Evolutionary conservation across 2,797 vertebrate genomes (phyloP).

Genomic region (Microctenopoma stevenorrisi): DNA sequence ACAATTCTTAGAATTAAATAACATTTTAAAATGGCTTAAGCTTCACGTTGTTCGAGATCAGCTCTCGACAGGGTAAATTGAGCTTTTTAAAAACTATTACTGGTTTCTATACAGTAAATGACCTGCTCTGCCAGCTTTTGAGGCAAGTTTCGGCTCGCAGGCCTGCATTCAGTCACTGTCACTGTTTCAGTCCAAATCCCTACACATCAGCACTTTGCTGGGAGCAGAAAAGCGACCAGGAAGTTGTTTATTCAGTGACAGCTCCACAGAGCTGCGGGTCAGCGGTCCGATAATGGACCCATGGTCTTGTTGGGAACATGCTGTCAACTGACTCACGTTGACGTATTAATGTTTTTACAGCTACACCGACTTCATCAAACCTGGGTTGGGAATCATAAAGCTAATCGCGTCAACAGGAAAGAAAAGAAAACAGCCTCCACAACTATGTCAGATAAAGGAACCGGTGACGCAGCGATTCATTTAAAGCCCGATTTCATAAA

Average conservation of each 20-base stretch:
- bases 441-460: conserved; percentile 60
- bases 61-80: neutral
- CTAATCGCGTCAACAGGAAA: accelerated
- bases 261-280: conserved; percentile 5
- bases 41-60: neutral
- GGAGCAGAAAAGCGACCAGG: conserved; percentile 20
- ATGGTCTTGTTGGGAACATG: accelerated
- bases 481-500: conserved; percentile 12
- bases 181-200: neutral
- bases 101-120: too few relatives aligned
- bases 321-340: neutral
- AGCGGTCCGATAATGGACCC: conserved; percentile 16
- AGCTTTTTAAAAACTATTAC: neutral
- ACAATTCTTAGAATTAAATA: neutral
- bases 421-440: accelerated
- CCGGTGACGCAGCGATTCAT: conserved; percentile 19
- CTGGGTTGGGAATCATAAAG: neutral
- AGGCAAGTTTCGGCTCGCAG: neutral
- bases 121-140: neutral
- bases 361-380: accelerated
- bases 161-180: conserved; percentile 1
- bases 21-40: neutral
- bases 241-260: conserved; percentile 60
- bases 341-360: too few relatives aligned
- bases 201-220: conserved; percentile 11